phyloP scores from a whole-genome alignment of 2,113 vertebrate genomes.

The Thalassoma bifasciatum region DNA sequence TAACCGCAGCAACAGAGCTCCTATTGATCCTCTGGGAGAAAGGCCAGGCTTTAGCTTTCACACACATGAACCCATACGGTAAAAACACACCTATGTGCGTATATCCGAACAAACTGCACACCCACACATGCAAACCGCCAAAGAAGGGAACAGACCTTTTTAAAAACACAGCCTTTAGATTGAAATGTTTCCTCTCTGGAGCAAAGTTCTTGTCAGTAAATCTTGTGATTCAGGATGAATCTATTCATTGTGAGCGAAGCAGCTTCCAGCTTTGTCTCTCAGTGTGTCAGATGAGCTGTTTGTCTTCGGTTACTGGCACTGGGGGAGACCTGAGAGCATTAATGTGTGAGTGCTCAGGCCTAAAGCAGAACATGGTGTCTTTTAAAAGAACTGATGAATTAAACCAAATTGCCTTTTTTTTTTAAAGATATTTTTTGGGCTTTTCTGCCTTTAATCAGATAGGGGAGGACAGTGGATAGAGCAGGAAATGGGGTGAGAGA shows the following conservation, averaged over 20 bases:
- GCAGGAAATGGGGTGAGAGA: too few species aligned
- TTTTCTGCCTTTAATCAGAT: too few species aligned
- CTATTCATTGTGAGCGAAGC: constrained; percentile 8
- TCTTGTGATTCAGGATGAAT: constrained; percentile 18
- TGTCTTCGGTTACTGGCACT: constrained; percentile 27
- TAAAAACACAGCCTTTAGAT: constrained; percentile 14
- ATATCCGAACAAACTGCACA: background rate
- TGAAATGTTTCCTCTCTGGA: constrained; percentile 11
- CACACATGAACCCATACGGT: constrained; percentile 46
- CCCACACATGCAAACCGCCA: background rate
- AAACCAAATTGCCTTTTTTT: background rate
- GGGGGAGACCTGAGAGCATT: background rate
- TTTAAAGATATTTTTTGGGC: too few species aligned
- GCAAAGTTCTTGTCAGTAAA: constrained; percentile 23
- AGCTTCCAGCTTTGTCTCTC: constrained; percentile 22
- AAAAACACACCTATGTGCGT: constrained; percentile 7
- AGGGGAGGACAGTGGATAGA: too few species aligned
- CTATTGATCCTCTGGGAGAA: constrained; percentile 80
- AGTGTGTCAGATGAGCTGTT: constrained; percentile 22
- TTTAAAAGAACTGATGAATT: background rate
- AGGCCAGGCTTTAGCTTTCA: constrained; percentile 71
- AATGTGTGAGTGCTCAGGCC: background rate
- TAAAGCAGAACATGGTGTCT: constrained; percentile 9
- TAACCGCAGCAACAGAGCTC: constrained; percentile 81
- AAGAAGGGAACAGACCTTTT: constrained; percentile 14